Evolutionary conservation across 2,797 vertebrate genomes (phyloP), one percentile per base, ranked within the genome.

Genomic region (Halcyon badia): DNA sequence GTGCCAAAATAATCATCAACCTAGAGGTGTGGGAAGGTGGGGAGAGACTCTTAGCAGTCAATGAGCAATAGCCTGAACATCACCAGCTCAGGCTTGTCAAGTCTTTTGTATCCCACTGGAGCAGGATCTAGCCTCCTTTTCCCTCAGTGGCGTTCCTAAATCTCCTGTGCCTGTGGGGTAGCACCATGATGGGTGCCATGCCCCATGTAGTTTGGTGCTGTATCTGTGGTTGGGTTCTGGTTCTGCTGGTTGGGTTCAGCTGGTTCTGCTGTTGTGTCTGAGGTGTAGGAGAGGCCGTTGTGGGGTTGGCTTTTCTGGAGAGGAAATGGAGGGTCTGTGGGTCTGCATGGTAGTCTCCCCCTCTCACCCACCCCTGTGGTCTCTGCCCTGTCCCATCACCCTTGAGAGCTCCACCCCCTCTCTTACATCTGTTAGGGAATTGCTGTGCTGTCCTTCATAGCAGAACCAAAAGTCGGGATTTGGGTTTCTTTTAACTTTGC

Each of bases 301-400:
- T 46, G 42, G 46, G 31, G 19, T 2, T 91, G 68, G 13, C 48
- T 88, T 77, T 35, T 83, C 51, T 3, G 5, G n/a, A 64, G 28
- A 46, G 78, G 48, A n/a, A 33, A 18, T 7, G 5, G 28, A 87
- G 49, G 9, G 7, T 48, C 21, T 48, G 26, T 56, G 44, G 11
- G 17, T 82, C 46, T 75, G 57, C n/a, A 42, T 14, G 35, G 66
- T 70, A 92, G 25, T 33, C 25, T 41, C 11, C 18, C 22, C n/a
- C 6, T 76, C n/a, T 77, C 25, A 37, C 22, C 24, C 17, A 19
- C 16, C 11, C 35, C 58, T 61, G 52, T 0, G 0, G 26, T 26
- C 1, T 0, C 52, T 68, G 6, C 6, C 7, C 44, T 64, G 30
- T 64, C n/a, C 22, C 66, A 79, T 80, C 4, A 4, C 8, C 31